A percentile compares a stretch with the other conserved stretches of the same genome.
These are phyloP conservation scores for Lacerta bilineata DNA, from an alignment of 2,797 vertebrate genomes.

Conservation along the genomic window DNA sequence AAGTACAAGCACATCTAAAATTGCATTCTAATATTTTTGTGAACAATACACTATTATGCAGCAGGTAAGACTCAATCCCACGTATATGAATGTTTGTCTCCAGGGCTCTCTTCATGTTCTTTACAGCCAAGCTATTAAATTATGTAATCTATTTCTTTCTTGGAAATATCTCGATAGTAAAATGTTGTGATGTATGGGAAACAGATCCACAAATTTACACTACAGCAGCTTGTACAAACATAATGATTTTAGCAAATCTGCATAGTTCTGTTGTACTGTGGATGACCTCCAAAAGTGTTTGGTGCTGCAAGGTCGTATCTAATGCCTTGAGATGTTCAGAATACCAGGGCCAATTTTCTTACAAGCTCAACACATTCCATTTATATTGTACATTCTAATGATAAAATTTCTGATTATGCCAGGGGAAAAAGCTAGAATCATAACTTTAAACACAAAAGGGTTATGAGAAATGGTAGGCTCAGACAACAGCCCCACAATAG, in stretches of 20 bases:
- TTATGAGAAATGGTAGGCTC: neutral
- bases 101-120: slow-evolving; percentile 39
- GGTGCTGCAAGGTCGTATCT: neutral
- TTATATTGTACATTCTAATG: neutral
- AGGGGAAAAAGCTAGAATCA: neutral
- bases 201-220: slow-evolving; percentile 68
- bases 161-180: slow-evolving; percentile 65
- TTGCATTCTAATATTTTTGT: slow-evolving; percentile 54
- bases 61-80: slow-evolving; percentile 55
- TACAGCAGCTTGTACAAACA: slow-evolving; percentile 63
- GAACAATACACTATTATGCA: slow-evolving; percentile 67
- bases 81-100: slow-evolving; percentile 72
- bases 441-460: neutral
- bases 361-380: neutral
- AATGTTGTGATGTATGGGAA: slow-evolving; percentile 71
- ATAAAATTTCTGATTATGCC: neutral
- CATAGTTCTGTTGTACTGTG: slow-evolving; percentile 16
- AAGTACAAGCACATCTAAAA: slow-evolving; percentile 51
- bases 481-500: neutral
- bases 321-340: slow-evolving; percentile 11
- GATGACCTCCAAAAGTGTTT: slow-evolving; percentile 45
- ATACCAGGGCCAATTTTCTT: slow-evolving; percentile 31
- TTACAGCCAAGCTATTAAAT: slow-evolving; percentile 70
- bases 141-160: slow-evolving; percentile 70
- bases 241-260: slow-evolving; percentile 68